Conservation (phyloP, 1,140 invertebrate species). For the Streblospio benedicti region DNA sequence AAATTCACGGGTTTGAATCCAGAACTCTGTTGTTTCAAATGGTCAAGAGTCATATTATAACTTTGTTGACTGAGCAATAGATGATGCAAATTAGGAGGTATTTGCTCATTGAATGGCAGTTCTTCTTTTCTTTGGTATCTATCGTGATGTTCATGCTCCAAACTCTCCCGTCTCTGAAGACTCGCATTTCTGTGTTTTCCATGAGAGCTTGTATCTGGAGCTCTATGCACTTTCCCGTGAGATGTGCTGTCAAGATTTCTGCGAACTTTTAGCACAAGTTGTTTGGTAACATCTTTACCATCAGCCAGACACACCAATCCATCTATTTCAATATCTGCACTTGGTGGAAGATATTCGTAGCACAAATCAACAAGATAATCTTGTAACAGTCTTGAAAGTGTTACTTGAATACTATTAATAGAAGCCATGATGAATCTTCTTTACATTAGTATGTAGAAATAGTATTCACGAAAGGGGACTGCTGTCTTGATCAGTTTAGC, state of each 20-base stretch:
- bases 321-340: conserved; percentile 1
- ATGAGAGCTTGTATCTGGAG: background rate
- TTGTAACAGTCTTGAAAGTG: too few relatives aligned
- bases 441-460: too few relatives aligned
- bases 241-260: background rate
- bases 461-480: too few relatives aligned
- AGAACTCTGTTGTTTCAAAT: too few relatives aligned
- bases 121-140: background rate
- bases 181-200: background rate
- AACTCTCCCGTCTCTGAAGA: background rate
- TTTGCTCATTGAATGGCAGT: background rate
- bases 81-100: background rate
- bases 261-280: conserved; percentile 2
- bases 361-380: too few relatives aligned
- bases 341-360: conserved; percentile 2
- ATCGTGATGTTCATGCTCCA: background rate
- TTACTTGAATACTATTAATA: too few relatives aligned
- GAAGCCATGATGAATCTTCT: too few relatives aligned
- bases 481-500: too few relatives aligned
- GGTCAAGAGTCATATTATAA: too few relatives aligned
- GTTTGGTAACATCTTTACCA: background rate
- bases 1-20: too few relatives aligned
- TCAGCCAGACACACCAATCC: background rate
- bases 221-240: background rate
- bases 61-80: background rate